Conservation (phyloP, 2,113 vertebrate species). For the Noturus placidus region DNA sequence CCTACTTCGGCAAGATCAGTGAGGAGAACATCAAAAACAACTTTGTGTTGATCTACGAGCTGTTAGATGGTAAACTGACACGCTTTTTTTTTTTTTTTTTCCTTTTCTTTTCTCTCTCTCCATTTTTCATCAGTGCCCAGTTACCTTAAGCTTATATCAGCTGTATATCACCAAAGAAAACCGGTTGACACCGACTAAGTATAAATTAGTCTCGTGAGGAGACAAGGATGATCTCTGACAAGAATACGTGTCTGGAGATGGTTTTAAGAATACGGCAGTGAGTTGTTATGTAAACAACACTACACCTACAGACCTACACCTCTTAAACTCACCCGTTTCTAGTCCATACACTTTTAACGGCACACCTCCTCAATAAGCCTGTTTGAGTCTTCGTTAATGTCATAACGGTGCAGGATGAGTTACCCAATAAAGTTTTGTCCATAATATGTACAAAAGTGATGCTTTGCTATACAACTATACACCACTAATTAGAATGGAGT, state of each 20-base stretch:
- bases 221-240: neutral
- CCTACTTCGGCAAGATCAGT: conserved; percentile 99
- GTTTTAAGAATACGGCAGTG: neutral
- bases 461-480: too few species aligned
- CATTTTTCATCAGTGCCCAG: neutral
- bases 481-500: too few species aligned
- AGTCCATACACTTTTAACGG: neutral
- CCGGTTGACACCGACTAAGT: neutral
- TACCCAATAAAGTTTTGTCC: too few species aligned
- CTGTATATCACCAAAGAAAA: neutral
- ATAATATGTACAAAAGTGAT: too few species aligned
- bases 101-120: too few species aligned
- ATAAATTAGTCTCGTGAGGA: neutral
- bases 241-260: too few species aligned
- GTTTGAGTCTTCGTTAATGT: too few species aligned
- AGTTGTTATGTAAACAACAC: neutral
- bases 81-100: neutral
- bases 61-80: conserved; percentile 85
- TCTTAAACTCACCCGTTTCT: neutral
- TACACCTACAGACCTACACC: neutral
- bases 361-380: too few species aligned
- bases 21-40: conserved; percentile 99
- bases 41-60: conserved; percentile 98
- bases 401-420: too few species aligned
- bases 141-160: neutral